phyloP scores from a whole-genome alignment of 2,113 vertebrate genomes.

The Poecile atricapillus region DNA sequence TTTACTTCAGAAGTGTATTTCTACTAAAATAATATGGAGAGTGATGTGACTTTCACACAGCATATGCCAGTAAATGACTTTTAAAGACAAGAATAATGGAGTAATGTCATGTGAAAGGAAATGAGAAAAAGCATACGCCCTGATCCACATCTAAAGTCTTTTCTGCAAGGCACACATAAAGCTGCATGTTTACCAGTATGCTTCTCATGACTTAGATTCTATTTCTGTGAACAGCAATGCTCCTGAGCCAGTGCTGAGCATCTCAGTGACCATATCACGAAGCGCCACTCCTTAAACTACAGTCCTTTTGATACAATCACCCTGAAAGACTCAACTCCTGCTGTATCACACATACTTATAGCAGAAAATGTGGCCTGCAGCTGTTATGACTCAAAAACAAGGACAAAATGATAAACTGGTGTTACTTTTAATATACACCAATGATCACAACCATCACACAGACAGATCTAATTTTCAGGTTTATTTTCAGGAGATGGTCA shows the following conservation, averaged over 20 bases:
- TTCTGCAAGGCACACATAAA: neutral
- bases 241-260: neutral
- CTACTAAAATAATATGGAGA: neutral
- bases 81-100: slow-evolving; percentile 20
- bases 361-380: neutral
- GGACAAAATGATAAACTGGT: neutral
- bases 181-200: neutral
- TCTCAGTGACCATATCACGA: neutral
- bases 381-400: neutral
- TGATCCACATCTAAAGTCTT: neutral
- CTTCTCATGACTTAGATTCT: neutral
- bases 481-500: neutral
- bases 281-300: neutral
- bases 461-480: neutral
- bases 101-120: slow-evolving; percentile 41
- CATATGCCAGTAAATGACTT: neutral
- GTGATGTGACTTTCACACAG: neutral
- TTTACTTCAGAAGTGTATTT: neutral
- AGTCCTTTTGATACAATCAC: neutral
- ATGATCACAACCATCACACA: neutral
- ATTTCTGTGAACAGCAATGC: neutral
- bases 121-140: slow-evolving; percentile 8
- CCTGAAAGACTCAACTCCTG: neutral
- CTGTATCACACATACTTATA: neutral
- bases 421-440: neutral